Evolutionary conservation across 2,797 vertebrate species (phyloP).

Genomic region (Bovichtus diacanthus): DNA sequence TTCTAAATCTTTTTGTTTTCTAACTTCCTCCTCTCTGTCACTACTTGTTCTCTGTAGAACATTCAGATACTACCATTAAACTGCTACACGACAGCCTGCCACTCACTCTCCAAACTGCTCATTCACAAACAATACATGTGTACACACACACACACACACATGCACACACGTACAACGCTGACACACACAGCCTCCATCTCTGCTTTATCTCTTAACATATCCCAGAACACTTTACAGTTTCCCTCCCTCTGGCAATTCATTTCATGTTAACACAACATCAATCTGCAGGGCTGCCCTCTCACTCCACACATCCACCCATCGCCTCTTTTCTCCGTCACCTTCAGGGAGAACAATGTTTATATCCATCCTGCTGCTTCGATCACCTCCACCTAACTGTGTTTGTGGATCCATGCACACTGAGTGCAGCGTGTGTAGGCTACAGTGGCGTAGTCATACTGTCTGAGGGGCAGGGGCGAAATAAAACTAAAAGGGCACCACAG

Average conservation of each 20-base stretch:
- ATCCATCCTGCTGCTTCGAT: conserved; percentile 38
- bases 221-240: conserved; percentile 54
- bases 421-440: conserved; percentile 10
- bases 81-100: conserved; percentile 1
- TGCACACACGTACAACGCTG: conserved; percentile 30
- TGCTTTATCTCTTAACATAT: conserved; percentile 61
- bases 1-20: not conserved
- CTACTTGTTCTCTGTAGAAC: not conserved
- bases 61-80: conserved; percentile 8
- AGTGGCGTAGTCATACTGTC: too few species aligned
- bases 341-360: conserved; percentile 64
- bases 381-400: conserved; percentile 36
- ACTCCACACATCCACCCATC: conserved; percentile 40
- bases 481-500: too few species aligned
- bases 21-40: not conserved
- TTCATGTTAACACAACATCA: conserved; percentile 72
- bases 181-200: conserved; percentile 38
- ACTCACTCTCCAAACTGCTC: conserved; percentile 34
- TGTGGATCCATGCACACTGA: conserved; percentile 17
- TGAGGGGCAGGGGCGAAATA: too few species aligned
- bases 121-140: conserved; percentile 55
- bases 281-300: conserved; percentile 59
- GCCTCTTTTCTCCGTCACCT: conserved; percentile 52
- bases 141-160: conserved; percentile 12
- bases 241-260: conserved; percentile 67